These are phyloP conservation scores for Sardinella longiceps DNA, from an alignment of 2,797 vertebrate species.

Conservation along the genomic window DNA sequence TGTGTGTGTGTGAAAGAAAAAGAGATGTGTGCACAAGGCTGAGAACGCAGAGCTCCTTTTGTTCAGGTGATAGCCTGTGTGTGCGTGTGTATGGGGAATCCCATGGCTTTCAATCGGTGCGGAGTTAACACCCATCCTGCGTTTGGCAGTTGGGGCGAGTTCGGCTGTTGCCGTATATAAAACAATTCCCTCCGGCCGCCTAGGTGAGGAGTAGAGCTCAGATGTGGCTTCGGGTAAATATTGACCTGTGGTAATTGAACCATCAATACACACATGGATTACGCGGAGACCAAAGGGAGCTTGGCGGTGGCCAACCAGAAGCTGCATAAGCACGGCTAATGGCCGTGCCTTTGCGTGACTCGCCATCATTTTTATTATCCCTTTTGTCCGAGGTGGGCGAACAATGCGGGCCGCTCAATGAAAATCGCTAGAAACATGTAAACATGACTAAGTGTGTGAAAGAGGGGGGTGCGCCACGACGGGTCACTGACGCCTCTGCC, in stretches of 20 bases:
- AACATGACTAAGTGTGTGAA: conserved; percentile 38
- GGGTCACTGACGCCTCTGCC: neutral
- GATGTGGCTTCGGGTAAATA: conserved; percentile 46
- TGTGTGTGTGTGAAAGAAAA: conserved; percentile 36
- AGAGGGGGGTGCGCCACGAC: neutral
- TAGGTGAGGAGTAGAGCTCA: conserved; percentile 29
- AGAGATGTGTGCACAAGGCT: conserved; percentile 42
- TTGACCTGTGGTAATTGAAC: conserved; percentile 45
- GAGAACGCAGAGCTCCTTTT: conserved; percentile 54
- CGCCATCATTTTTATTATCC: conserved; percentile 41
- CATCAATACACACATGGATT: conserved; percentile 32
- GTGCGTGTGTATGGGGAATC: conserved; percentile 57
- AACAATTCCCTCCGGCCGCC: conserved; percentile 38
- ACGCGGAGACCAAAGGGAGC: neutral
- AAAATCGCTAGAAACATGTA: conserved; percentile 47
- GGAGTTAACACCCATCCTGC: conserved; percentile 55
- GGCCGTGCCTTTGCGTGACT: conserved; percentile 47
- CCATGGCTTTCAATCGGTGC: conserved; percentile 53
- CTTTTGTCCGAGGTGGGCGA: conserved; percentile 48
- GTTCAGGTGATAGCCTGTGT: conserved; percentile 62
- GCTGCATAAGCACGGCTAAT: conserved; percentile 20
- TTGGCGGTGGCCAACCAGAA: conserved; percentile 30
- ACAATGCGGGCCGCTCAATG: conserved; percentile 41
- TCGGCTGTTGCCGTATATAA: conserved; percentile 38
- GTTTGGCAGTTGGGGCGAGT: conserved; percentile 33